phyloP scores from a whole-genome alignment of 37 sponge, comb jelly and placozoan genomes.

The Eunapius fragilis region DNA sequence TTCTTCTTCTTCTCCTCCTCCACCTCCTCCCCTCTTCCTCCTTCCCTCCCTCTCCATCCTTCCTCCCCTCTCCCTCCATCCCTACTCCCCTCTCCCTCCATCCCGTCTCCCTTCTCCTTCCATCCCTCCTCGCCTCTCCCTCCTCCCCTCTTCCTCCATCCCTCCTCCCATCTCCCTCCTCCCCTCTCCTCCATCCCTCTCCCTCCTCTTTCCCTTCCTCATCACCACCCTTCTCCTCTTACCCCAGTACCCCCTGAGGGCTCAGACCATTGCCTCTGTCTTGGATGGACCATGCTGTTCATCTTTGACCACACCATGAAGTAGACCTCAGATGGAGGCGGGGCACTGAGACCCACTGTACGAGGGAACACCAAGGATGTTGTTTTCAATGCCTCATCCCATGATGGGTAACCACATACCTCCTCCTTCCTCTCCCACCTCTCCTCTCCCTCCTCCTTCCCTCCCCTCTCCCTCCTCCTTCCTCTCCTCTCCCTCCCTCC shows the following conservation, averaged over 20 bases:
- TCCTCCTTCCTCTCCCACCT: not conserved
- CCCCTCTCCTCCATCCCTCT: too few relatives aligned
- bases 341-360: constrained; percentile 48
- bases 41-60: too few relatives aligned
- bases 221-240: too few relatives aligned
- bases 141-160: too few relatives aligned
- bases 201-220: too few relatives aligned
- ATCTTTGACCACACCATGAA: not conserved
- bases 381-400: constrained; percentile 48
- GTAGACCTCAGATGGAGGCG: not conserved
- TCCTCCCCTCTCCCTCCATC: not conserved
- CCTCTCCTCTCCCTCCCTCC: too few relatives aligned
- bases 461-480: too few relatives aligned
- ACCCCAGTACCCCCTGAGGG: not conserved
- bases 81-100: not conserved
- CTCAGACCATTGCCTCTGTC: not conserved
- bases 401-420: not conserved
- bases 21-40: too few relatives aligned
- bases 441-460: too few relatives aligned
- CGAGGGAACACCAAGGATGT: constrained; percentile 53
- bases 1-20: too few relatives aligned
- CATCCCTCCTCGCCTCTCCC: too few relatives aligned
- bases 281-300: constrained; percentile 43
- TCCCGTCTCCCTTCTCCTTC: not conserved
- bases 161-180: too few relatives aligned